Conservation (phyloP, 2,888 invertebrate species). For the Parnassius glacialis region DNA sequence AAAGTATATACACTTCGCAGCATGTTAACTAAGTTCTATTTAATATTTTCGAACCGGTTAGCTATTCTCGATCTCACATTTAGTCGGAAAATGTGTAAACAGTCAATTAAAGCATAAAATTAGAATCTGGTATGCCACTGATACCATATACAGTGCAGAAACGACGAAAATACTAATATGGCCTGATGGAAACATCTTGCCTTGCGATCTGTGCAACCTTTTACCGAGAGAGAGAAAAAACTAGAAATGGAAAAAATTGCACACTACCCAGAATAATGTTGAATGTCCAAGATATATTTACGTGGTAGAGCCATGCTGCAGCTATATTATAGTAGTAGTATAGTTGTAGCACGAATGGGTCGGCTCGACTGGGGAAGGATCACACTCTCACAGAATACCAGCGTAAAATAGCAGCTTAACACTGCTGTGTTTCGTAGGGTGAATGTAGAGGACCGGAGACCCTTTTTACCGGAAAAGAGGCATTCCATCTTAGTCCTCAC, state of each 20-base stretch:
- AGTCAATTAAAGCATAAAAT: constrained; percentile 23
- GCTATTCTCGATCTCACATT: constrained; percentile 13
- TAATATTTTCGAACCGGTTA: constrained; percentile 14
- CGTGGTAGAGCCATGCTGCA: no score
- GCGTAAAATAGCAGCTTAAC: no score
- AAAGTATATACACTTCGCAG: not conserved
- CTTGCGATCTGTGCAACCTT: constrained; percentile 17
- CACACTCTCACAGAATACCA: no score
- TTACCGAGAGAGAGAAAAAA: constrained; percentile 1
- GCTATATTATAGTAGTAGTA: no score
- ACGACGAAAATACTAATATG: constrained; percentile 7
- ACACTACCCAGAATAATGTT: constrained; percentile 5
- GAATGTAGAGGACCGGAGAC: no score
- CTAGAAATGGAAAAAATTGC: constrained; percentile 17
- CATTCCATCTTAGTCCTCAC: no score
- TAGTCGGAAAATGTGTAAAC: constrained; percentile 18
- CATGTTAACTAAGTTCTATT: constrained; percentile 11
- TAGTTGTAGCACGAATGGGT: no score
- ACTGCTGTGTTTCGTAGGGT: no score
- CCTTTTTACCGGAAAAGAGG: no score
- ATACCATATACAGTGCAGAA: constrained; percentile 13
- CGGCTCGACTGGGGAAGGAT: no score
- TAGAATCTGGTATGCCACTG: constrained; percentile 16
- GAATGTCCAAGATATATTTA: constrained; percentile 5
- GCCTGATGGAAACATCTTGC: not conserved